A percentile compares a stretch with the other conserved stretches of the same genome.
phyloP scores from a whole-genome alignment of 2,113 vertebrate species.

The Alouatta palliata region DNA sequence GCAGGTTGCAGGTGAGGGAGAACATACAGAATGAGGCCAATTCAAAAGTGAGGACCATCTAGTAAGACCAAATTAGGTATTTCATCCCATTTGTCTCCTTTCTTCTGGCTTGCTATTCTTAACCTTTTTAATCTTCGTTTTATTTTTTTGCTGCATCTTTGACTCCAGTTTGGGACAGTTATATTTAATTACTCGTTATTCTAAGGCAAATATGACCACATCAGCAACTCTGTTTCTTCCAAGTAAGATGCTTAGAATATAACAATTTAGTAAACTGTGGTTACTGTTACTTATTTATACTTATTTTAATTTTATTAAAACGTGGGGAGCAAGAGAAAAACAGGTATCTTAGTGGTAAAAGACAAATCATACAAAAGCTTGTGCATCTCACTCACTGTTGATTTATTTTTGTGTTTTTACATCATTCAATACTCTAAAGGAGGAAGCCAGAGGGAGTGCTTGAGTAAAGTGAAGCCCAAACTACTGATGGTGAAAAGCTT shows the following conservation, averaged over 20 bases:
- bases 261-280: not conserved
- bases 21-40: not conserved
- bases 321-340: not conserved
- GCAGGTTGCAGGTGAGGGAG: not conserved
- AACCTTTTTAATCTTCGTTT: not conserved
- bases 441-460: not conserved
- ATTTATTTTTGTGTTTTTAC: not conserved
- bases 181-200: not conserved
- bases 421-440: not conserved
- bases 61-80: not conserved
- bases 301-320: not conserved
- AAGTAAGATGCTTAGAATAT: not conserved
- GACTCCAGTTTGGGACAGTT: not conserved
- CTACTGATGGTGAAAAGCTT: not conserved
- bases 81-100: not conserved
- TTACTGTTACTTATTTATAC: not conserved
- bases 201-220: not conserved
- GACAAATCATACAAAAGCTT: not conserved
- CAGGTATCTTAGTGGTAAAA: not conserved
- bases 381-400: not conserved
- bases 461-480: accelerated
- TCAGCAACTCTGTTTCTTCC: not conserved
- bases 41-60: not conserved
- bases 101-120: not conserved
- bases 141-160: not conserved